Evolutionary conservation across 1,140 invertebrate species (phyloP), one percentile per base, ranked within the genome.

Genomic region (Achroia grisella): DNA sequence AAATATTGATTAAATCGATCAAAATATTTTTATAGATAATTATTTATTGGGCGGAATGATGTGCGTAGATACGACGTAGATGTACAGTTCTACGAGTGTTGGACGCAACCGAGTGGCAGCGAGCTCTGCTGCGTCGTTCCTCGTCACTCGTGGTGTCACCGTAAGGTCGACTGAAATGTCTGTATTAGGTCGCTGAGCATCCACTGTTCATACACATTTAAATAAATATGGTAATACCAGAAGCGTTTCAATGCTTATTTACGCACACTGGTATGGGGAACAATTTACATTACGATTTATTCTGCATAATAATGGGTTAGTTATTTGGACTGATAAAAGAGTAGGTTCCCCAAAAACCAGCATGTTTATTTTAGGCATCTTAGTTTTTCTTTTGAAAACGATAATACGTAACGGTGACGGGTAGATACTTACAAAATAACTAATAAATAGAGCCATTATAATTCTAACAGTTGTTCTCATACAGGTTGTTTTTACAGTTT

Each of bases 171-270:
- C 58, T 57, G 58, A 63, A 67, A 66, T 61, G 63, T 54, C 53
- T 64, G 55, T 52, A 59, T 52, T 55, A 51, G 69, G 69, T 75
- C 66, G 59, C 48, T 37, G 41, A 55, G 57, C 43, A 44, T 56
- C 51, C 58, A 60, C 59, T n/a, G 53, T 65, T 56, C 56, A 64
- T 59, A 65, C 56, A 71, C 65, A 68, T 65, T 67, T 63, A 62
- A 68, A 77, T 76, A 59, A 71, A 74, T 79, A 81, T 83, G 73
- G 54, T 68, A 79, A 81, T 73, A 39, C 33, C 44, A 36, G 42
- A 42, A 48, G 52, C 56, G 53, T 68, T 62, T 70, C 61, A 58
- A 63, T 59, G 54, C 53, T 63, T 52, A 67, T 65, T 69, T 70
- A 68, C 62, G 64, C 52, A 57, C 51, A 51, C 40, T 64, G 52